These are phyloP conservation scores for Agelaius tricolor DNA, from an alignment of 2,113 vertebrate genomes.

Conservation along the genomic window DNA sequence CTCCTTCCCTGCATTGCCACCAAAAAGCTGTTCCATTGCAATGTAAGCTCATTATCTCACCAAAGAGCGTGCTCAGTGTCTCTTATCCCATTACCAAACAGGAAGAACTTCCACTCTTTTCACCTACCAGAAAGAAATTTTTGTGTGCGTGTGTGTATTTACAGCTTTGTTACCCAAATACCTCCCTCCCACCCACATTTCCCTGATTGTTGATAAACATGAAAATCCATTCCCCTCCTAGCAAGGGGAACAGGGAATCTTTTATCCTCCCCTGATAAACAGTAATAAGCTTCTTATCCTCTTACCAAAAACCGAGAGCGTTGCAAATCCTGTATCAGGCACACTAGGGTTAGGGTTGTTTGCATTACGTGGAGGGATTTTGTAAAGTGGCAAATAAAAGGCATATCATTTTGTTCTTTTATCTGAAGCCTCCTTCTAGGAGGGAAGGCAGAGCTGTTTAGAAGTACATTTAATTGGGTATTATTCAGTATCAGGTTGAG, in stretches of 20 bases:
- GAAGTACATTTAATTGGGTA: slow-evolving; percentile 58
- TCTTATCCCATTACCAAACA: slow-evolving; percentile 8
- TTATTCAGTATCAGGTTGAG: slow-evolving; percentile 46
- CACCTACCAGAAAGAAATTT: background rate
- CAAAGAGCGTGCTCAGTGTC: background rate
- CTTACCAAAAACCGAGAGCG: background rate
- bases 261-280: slow-evolving; percentile 39
- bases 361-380: slow-evolving; percentile 37
- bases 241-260: background rate
- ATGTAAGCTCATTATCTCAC: slow-evolving; percentile 25
- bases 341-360: slow-evolving; percentile 56
- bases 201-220: background rate
- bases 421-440: slow-evolving; percentile 34
- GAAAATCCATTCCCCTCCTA: slow-evolving; percentile 28
- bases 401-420: slow-evolving; percentile 8
- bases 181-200: background rate
- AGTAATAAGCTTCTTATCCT: slow-evolving; percentile 61
- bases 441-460: slow-evolving; percentile 29
- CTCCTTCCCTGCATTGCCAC: background rate
- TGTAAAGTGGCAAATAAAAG: slow-evolving; percentile 43
- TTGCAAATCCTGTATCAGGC: slow-evolving; percentile 54
- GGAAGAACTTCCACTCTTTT: background rate
- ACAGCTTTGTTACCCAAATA: background rate
- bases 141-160: background rate
- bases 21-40: background rate